These are phyloP conservation scores for Priocnemis perturbator DNA, from an alignment of 2,888 invertebrate genomes.

Conservation along the genomic window DNA sequence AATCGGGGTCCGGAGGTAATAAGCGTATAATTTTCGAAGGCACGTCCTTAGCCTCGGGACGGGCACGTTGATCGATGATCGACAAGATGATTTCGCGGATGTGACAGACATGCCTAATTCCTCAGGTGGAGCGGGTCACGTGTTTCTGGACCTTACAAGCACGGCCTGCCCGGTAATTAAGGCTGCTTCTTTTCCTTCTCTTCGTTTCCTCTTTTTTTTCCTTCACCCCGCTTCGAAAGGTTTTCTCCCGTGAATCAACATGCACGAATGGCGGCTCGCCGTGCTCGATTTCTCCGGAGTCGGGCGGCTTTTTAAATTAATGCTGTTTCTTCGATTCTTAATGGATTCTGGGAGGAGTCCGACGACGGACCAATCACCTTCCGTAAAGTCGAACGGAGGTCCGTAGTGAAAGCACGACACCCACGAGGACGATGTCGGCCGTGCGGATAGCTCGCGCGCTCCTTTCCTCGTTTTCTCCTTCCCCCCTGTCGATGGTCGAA, in stretches of 20 bases:
- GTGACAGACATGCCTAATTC: conserved; percentile 30
- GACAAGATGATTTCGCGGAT: conserved; percentile 26
- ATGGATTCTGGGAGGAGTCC: conserved; percentile 69
- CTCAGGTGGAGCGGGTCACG: conserved; percentile 33
- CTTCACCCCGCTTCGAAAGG: conserved; percentile 28
- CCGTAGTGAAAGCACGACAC: conserved; percentile 68
- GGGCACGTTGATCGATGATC: conserved; percentile 31
- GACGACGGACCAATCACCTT: conserved; percentile 70
- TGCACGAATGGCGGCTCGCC: conserved; percentile 63
- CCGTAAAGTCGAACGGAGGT: conserved; percentile 38
- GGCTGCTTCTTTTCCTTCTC: conserved; percentile 42
- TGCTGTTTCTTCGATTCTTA: conserved; percentile 70
- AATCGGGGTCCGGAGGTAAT: conserved; percentile 3
- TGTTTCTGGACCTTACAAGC: conserved; percentile 26
- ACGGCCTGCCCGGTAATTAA: conserved; percentile 57
- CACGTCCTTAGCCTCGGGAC: not conserved
- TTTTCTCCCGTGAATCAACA: conserved; percentile 3
- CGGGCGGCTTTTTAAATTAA: conserved; percentile 71
- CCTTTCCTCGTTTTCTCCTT: conserved; percentile 25
- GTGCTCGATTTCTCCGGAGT: conserved; percentile 59
- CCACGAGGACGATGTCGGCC: conserved; percentile 62
- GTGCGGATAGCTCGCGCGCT: conserved; percentile 11
- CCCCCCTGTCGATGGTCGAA: conserved; percentile 50
- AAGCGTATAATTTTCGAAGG: conserved; percentile 2
- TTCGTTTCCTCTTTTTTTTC: conserved; percentile 41